Base-by-base conservation (phyloP, 2,797 vertebrate genomes). In the Galagoides demidoff region DNA sequence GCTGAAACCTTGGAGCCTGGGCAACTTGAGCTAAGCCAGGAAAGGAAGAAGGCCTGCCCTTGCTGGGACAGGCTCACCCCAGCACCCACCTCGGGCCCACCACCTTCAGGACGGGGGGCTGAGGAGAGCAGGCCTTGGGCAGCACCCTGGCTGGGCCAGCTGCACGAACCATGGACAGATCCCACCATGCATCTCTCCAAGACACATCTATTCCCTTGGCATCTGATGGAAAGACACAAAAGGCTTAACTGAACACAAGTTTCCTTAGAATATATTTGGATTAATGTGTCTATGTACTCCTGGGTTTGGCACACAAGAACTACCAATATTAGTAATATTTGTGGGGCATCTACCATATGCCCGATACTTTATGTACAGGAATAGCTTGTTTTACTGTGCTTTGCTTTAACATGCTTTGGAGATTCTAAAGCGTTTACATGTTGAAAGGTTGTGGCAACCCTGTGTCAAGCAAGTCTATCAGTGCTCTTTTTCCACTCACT, bases 151-250 rank as follows among this genome's bases (percentile, higher is more conserved):
- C 71, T 63, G 29, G 34, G 6, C 25, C 52, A 11, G 31, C 31
- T n/a, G 55, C 1, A 3, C 4, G n/a, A 61, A 29, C 7, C 25
- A 49, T 29, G 31, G 77, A 14, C 27, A 89, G 39, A 49, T 19
- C 52, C 39, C 52, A 39, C 0, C 7, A 0, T 9, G 4, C 2
- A 5, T 70, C 39, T 83, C 5, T 20, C 89, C 20, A 89, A n/a
- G 57, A 52, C 2, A 31, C 0, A 0, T 2, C 55, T 29, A 34
- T 16, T 45, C 61, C 45, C 25, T 4, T 0, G 0, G 19, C 1
- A 45, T 29, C 20, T 59, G 31, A 19, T 34, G 7, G 45, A 45
- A 71, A 89, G 57, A 81, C 63, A 71, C 14, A 4, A 1, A 27
- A 66, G 34, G 37, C 22, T 23, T 29, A 39, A 27, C 7, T 34